Evolutionary conservation across 2,113 vertebrate species (phyloP).

Genomic region (Ammospiza nelsoni): DNA sequence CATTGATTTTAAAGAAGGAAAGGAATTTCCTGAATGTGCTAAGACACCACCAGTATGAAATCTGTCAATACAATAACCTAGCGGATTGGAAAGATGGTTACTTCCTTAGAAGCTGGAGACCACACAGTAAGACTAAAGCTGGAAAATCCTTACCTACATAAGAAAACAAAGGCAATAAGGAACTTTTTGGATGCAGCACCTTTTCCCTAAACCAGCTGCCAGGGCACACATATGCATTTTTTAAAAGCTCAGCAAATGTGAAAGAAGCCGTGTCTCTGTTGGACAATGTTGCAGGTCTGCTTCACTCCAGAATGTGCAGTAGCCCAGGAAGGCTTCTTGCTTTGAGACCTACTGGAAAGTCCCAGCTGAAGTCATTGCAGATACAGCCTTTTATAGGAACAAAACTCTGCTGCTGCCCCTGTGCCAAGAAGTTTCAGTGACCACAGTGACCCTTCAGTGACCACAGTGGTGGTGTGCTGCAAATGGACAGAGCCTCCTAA

Average conservation of each 20-base stretch:
- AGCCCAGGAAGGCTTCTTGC: neutral
- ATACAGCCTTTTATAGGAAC: neutral
- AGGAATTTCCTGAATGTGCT: neutral
- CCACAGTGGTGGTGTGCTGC: neutral
- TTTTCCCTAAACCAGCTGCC: neutral
- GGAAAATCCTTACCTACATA: neutral
- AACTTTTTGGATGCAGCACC: neutral
- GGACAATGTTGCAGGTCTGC: neutral
- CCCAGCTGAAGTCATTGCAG: neutral
- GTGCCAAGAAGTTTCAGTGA: neutral
- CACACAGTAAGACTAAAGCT: neutral
- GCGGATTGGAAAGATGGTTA: neutral
- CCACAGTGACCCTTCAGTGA: neutral
- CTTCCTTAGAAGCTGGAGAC: neutral
- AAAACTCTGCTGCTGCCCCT: neutral
- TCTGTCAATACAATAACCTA: neutral
- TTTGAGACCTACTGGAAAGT: neutral
- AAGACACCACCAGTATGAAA: neutral
- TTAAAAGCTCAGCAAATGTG: neutral
- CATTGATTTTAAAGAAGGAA: neutral
- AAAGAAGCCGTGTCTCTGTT: neutral
- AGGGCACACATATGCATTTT: fast-evolving
- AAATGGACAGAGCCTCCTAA: neutral
- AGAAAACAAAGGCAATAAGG: neutral
- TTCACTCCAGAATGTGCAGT: neutral